Evolutionary conservation across 2,113 vertebrate genomes (phyloP).

Genomic region (Nothocercus nigrocapillus): DNA sequence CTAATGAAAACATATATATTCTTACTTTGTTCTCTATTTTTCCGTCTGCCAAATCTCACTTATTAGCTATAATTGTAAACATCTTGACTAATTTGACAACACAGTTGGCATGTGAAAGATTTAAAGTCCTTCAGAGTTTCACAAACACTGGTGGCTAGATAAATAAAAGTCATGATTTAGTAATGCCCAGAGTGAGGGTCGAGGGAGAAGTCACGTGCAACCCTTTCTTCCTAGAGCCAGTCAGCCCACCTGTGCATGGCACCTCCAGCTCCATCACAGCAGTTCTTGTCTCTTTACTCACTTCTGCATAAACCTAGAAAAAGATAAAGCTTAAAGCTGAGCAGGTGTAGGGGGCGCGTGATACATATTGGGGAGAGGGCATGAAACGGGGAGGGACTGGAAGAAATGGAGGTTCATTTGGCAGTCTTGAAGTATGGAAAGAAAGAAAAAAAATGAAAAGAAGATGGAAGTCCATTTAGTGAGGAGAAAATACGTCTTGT

Average conservation of each 20-base stretch:
- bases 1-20: background rate
- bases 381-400: background rate
- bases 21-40: background rate
- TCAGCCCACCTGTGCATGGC: no score
- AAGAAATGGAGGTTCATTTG: background rate
- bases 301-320: background rate
- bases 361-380: background rate
- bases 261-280: background rate
- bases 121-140: background rate
- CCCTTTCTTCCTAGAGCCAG: background rate
- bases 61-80: background rate
- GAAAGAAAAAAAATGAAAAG: background rate
- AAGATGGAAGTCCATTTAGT: background rate
- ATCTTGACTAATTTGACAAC: background rate
- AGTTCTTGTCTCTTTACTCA: background rate
- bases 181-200: background rate
- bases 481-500: background rate
- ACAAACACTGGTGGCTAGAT: background rate
- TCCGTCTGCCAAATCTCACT: background rate
- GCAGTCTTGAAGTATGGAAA: background rate
- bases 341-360: rapidly evolving
- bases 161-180: background rate
- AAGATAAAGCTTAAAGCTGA: background rate
- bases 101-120: background rate
- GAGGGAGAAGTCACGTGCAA: background rate